Percentiles rank a stretch among this genome's conserved stretches.
Evolutionary conservation across 35 echinoderm and acorn worm species (phyloP).

Genomic region (Holothuria glaberrima): DNA sequence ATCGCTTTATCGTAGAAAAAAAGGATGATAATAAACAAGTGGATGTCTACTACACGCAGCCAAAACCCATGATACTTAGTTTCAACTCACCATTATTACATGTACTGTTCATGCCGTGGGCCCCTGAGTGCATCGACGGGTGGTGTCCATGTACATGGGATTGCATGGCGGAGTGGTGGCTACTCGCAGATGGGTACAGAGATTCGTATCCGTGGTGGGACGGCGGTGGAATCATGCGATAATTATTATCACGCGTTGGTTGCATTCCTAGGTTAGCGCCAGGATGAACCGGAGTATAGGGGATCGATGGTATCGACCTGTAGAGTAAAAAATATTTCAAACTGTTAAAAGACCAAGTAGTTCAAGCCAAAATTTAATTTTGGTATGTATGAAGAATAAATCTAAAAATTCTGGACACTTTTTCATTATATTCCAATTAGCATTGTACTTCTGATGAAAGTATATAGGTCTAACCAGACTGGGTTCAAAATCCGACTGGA

Average conservation of each 20-base stretch:
- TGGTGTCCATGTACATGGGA: slow-evolving; percentile 73
- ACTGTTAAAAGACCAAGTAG: too few relatives aligned
- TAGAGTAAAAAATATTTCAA: not conserved
- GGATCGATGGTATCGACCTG: slow-evolving; percentile 89
- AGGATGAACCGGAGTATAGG: slow-evolving; percentile 82
- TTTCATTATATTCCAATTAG: too few relatives aligned
- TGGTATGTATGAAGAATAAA: too few relatives aligned
- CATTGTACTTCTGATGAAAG: too few relatives aligned
- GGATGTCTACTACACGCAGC: too few relatives aligned
- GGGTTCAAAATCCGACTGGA: too few relatives aligned
- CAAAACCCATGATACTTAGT: too few relatives aligned
- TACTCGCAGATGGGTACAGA: slow-evolving; percentile 68
- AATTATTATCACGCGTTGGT: slow-evolving; percentile 73
- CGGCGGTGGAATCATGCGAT: slow-evolving; percentile 74
- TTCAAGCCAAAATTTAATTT: too few relatives aligned
- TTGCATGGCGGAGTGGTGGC: slow-evolving; percentile 75
- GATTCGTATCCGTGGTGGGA: slow-evolving; percentile 90
- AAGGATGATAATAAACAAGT: too few relatives aligned
- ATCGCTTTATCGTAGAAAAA: too few relatives aligned
- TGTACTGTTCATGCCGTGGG: slow-evolving; percentile 86
- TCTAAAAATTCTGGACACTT: too few relatives aligned
- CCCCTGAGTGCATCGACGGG: slow-evolving; percentile 69
- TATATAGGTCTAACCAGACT: too few relatives aligned
- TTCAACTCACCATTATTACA: slow-evolving; percentile 85
- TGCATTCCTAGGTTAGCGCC: slow-evolving; percentile 85